phyloP scores from a whole-genome alignment of 2,113 vertebrate genomes.

The Thymallus thymallus region DNA sequence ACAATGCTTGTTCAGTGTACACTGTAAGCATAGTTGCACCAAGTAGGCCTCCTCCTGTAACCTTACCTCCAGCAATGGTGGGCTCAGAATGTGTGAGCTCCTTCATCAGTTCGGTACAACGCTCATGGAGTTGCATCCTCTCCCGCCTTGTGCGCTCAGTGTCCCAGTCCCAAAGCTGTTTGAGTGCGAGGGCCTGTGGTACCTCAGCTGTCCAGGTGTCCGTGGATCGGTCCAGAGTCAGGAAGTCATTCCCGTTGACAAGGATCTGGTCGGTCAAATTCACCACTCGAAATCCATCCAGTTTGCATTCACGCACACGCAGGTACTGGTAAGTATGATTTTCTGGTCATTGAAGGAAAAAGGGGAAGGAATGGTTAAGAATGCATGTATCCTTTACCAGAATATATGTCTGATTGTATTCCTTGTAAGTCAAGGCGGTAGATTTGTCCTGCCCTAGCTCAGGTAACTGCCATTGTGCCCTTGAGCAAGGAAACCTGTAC shows the following conservation, averaged over 20 bases:
- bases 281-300: constrained; percentile 46
- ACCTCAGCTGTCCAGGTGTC: constrained; percentile 44
- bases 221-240: constrained; percentile 41
- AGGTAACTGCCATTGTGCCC: neutral
- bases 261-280: constrained; percentile 53
- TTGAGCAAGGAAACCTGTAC: neutral
- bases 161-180: constrained; percentile 34
- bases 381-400: neutral
- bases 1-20: too few relatives aligned
- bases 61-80: neutral
- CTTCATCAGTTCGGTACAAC: constrained; percentile 51
- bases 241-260: constrained; percentile 43
- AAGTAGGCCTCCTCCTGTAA: neutral
- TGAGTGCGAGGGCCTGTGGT: constrained; percentile 31
- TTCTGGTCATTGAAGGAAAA: constrained; percentile 20
- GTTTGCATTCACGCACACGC: constrained; percentile 51
- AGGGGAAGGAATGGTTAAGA: neutral
- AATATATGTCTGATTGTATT: too few relatives aligned
- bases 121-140: constrained; percentile 41
- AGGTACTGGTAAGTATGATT: constrained; percentile 42
- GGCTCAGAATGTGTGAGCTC: constrained; percentile 12
- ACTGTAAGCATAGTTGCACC: neutral
- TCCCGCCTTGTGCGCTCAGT: constrained; percentile 32
- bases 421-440: neutral
- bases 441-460: neutral